Percentiles rank a stretch among this genome's conserved stretches.
These are phyloP conservation scores for Phacellophora camtschatica DNA, from an alignment of 30 jellyfish, hydroid and myxozoan species.

Conservation along the genomic window DNA sequence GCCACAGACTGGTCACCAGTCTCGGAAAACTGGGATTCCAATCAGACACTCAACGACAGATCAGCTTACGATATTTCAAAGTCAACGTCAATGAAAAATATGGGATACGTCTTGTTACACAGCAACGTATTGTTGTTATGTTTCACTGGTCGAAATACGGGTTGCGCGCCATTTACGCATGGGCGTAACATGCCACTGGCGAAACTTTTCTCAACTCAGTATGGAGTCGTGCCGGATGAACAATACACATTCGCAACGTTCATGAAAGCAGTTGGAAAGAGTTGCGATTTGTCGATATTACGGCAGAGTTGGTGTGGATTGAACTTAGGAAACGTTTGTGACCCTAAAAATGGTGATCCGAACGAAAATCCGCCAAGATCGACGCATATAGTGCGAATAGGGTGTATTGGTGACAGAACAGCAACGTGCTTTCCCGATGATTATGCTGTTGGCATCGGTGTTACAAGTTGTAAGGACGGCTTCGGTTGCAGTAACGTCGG, in stretches of 20 bases:
- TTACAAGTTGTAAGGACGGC: conserved; percentile 98
- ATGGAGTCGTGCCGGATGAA: conserved; percentile 96
- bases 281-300: conserved; percentile 90
- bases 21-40: conserved; percentile 90
- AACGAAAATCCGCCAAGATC: conserved; percentile 93
- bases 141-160: conserved; percentile 86
- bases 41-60: conserved; percentile 78
- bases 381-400: conserved; percentile 93
- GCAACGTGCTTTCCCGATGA: conserved; percentile 99
- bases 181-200: conserved; percentile 84
- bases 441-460: conserved; percentile 98
- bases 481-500: conserved; percentile 98
- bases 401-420: conserved; percentile 98
- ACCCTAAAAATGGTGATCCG: conserved; percentile 86
- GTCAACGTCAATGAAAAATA: conserved; percentile 91
- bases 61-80: conserved; percentile 71
- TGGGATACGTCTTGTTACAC: conserved; percentile 67
- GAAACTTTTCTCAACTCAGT: conserved; percentile 78
- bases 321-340: conserved; percentile 94
- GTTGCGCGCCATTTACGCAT: conserved; percentile 98
- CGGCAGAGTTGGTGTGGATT: conserved; percentile 99
- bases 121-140: conserved; percentile 84
- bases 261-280: conserved; percentile 92
- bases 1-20: conserved; percentile 99
- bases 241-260: conserved; percentile 96